Base-by-base conservation (phyloP, 2,113 vertebrate species). In the Monopterus albus region DNA sequence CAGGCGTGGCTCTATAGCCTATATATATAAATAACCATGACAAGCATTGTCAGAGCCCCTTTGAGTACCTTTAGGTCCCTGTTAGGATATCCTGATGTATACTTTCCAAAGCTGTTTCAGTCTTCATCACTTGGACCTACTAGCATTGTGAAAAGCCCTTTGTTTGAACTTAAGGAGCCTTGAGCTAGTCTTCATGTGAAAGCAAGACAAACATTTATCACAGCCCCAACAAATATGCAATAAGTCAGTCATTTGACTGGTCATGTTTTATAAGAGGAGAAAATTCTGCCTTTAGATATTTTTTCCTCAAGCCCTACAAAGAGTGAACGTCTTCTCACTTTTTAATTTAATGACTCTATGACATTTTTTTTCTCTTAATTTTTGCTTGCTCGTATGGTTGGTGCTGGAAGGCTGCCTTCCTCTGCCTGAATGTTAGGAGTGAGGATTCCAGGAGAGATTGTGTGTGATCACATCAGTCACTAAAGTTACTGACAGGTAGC, bases 181-280 rank as follows among this genome's bases (percentile, higher is more conserved):
- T 42, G 45, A 17, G 38, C 20, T 26, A 7, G 20, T 13, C n/a
- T 53, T 25, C 33, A 15, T 55, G 56, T 61, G 63, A 11, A 46
- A 60, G 59, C 63, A 49, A 39, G 35, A 58, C 21, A 46, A 25
- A 59, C n/a, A 52, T 7, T 20, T 38, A 15, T 25, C 45, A 52
- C 21, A 38, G 39, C 28, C 1, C 3, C 3, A n/a, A 21, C 60
- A 52, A 70, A 57, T 25, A 73, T 73, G 77, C 43, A 67, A 21
- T 20, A 10, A 35, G 62, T 50, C 39, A 21, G 10, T 39, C 9
- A 31, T 40, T 46, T 66, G 53, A 72, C 61, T 47, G 17, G n/a
- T 60, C 68, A 49, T 60, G 75, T 66, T 65, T 18, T 33, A 15
- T 35, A 45, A n/a, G 33, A 42, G 11, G 25, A 7, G 25, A 7